Evolutionary conservation across 2,888 invertebrate species (phyloP).

Genomic region (Parelbella ahira): DNA sequence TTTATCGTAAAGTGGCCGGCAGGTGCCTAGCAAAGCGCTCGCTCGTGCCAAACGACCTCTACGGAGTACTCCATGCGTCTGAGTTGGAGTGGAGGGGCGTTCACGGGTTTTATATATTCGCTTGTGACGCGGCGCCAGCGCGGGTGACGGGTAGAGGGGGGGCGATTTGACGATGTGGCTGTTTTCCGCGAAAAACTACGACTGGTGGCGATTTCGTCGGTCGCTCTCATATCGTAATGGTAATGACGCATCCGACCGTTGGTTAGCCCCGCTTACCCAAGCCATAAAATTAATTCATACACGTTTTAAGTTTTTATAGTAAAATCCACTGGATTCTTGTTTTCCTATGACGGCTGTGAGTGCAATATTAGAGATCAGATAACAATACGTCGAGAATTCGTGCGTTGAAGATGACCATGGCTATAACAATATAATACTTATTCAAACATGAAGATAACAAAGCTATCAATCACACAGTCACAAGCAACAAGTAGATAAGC

Average conservation of each 20-base stretch:
- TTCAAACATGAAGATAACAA: slow-evolving; percentile 16
- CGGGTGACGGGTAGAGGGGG: slow-evolving; percentile 39
- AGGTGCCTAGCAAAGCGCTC: slow-evolving; percentile 82
- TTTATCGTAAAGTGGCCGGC: slow-evolving; percentile 75
- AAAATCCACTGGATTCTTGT: slow-evolving; percentile 29
- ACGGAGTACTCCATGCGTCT: slow-evolving; percentile 82
- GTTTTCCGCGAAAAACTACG: slow-evolving; percentile 77
- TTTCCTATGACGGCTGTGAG: slow-evolving; percentile 50
- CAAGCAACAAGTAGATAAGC: slow-evolving; percentile 18
- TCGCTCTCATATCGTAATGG: slow-evolving; percentile 55
- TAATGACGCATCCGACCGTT: slow-evolving; percentile 66
- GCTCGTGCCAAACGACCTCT: slow-evolving; percentile 82
- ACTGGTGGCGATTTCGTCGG: slow-evolving; percentile 55
- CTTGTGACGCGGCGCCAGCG: slow-evolving; percentile 59
- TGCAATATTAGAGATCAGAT: slow-evolving; percentile 35
- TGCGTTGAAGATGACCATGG: slow-evolving; percentile 35
- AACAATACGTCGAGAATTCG: slow-evolving; percentile 35
- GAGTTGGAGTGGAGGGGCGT: slow-evolving; percentile 76
- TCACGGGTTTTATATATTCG: slow-evolving; percentile 69
- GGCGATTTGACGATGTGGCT: slow-evolving; percentile 56
- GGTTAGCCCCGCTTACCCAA: slow-evolving; percentile 51
- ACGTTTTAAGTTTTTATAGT: slow-evolving; percentile 34
- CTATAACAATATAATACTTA: slow-evolving; percentile 21
- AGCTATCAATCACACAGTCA: slow-evolving; percentile 19
- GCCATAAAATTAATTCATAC: slow-evolving; percentile 37